Evolutionary conservation across 2,797 vertebrate genomes (phyloP), one percentile per base, ranked within the genome.

Genomic region (Sebastes cheni): DNA sequence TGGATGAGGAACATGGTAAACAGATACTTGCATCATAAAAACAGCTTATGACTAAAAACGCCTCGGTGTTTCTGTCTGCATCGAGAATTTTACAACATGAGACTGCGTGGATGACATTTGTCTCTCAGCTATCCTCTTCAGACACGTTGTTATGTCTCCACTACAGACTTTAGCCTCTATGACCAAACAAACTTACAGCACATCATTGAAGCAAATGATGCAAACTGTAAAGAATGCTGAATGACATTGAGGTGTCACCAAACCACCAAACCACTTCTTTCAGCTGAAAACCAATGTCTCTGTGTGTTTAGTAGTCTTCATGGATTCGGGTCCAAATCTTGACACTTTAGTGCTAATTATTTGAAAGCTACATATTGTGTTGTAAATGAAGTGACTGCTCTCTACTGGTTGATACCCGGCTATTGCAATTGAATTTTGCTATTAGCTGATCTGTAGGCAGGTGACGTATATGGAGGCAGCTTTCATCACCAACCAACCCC

Each of bases 1-100:
- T 75, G 61, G 62, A 71, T 65, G 36, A 81, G 13, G 29, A 68
- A 82, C 61, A 59, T 56, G 54, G 75, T 67, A 82, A 79, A 82
- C 46, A 29, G 23, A 62, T 34, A 42, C 50, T 36, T 12, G 6
- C 64, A 73, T 75, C 42, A 70, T 66, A 73, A 78, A 69, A 18
- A 60, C 22, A 46, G 27, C 11, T 25, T 71, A 39, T 54, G 79
- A 68, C 32, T 60, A 18, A 77, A 65, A 78, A 39, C 20, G 50
- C 12, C 7, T 61, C 2, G 0, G 55, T 29, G 7, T 18, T 22
- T 34, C 34, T 30, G 6, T 71, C 14, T 80, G 42, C 30, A 61
- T 59, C 8, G 39, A 56, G 11, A 68, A 61, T 71, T 75, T 23
- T 23, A 67, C 23, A 75, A 18, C 18, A 27, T 55, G 10, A 20